phyloP scores from a whole-genome alignment of 2,888 invertebrate species.

The Congeria kusceri region DNA sequence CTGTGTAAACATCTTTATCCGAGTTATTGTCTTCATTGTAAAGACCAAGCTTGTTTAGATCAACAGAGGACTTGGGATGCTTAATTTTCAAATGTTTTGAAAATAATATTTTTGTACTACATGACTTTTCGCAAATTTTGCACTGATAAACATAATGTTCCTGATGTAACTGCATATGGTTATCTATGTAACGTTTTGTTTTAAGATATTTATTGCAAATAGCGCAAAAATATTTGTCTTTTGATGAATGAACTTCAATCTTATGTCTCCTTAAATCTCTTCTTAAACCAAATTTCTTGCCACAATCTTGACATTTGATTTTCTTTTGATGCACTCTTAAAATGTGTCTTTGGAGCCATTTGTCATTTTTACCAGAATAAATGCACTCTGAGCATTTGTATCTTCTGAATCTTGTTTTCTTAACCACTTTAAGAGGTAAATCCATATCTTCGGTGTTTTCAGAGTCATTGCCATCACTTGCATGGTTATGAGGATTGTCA shows the following conservation, averaged over 20 bases:
- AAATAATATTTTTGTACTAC: constrained; percentile 74
- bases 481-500: no score
- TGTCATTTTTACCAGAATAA: constrained; percentile 63
- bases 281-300: constrained; percentile 69
- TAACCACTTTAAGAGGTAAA: neutral
- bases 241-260: constrained; percentile 58
- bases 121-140: constrained; percentile 71
- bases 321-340: constrained; percentile 66
- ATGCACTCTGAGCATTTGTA: constrained; percentile 52
- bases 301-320: constrained; percentile 71
- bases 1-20: neutral
- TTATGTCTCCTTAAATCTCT: constrained; percentile 72
- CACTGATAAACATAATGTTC: constrained; percentile 71
- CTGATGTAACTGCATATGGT: constrained; percentile 71
- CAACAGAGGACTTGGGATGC: constrained; percentile 49
- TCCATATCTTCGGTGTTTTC: no score
- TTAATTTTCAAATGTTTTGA: constrained; percentile 74
- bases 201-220: constrained; percentile 77
- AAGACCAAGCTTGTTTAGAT: constrained; percentile 29
- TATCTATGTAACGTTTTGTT: constrained; percentile 60
- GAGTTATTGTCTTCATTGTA: constrained; percentile 15
- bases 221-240: constrained; percentile 69
- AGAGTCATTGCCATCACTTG: no score
- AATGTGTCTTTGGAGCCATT: constrained; percentile 67
- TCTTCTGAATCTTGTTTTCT: neutral